These are phyloP conservation scores for Leucoma salicis DNA, from an alignment of 2,888 invertebrate genomes.

Conservation along the genomic window DNA sequence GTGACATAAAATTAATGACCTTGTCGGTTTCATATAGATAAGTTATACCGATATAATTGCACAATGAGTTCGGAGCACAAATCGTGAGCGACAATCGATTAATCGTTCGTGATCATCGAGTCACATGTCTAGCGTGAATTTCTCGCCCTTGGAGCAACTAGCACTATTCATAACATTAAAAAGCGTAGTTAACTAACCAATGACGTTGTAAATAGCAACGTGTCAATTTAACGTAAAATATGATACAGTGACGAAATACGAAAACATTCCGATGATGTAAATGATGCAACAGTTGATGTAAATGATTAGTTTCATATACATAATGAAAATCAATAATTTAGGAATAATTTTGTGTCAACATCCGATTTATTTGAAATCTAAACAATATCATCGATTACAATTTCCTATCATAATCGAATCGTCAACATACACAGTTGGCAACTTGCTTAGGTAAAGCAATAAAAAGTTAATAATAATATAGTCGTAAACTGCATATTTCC, in stretches of 20 bases:
- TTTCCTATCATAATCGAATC: not conserved
- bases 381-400: conserved; percentile 1
- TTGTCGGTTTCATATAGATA: conserved; percentile 42
- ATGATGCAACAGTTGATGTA: not conserved
- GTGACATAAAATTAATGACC: conserved; percentile 41
- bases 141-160: conserved; percentile 53
- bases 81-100: conserved; percentile 58
- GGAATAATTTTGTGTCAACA: no score
- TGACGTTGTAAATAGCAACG: conserved; percentile 36
- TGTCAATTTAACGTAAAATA: conserved; percentile 31
- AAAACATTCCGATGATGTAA: not conserved
- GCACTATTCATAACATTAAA: conserved; percentile 14
- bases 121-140: conserved; percentile 63
- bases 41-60: conserved; percentile 45
- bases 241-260: conserved; percentile 15
- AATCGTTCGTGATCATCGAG: conserved; percentile 54
- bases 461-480: no score
- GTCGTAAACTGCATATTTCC: no score
- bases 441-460: no score
- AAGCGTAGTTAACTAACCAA: not conserved
- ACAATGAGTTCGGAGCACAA: conserved; percentile 43
- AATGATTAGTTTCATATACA: not conserved
- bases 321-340: no score
- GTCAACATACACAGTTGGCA: no score
- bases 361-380: no score